phyloP scores from a whole-genome alignment of 2,113 vertebrate species.

The Oryzias javanicus region DNA sequence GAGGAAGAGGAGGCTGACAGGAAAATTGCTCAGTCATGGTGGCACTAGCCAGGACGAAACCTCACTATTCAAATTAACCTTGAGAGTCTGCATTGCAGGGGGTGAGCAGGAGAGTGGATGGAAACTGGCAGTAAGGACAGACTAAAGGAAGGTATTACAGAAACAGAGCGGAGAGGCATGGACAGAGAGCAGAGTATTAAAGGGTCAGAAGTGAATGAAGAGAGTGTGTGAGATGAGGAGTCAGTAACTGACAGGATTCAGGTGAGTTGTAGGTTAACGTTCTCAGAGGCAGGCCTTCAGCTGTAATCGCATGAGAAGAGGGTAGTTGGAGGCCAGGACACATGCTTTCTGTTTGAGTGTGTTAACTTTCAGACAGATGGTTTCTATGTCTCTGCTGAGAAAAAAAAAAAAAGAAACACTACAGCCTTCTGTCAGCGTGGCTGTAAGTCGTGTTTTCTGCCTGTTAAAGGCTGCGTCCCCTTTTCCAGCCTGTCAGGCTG shows the following conservation, averaged over 20 bases:
- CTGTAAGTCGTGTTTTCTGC: too few species aligned
- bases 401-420: too few species aligned
- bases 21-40: constrained; percentile 58
- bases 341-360: background rate
- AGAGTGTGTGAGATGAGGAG: constrained; percentile 24
- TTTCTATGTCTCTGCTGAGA: too few species aligned
- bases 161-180: constrained; percentile 16
- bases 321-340: background rate
- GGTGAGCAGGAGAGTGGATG: constrained; percentile 26
- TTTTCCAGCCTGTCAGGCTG: too few species aligned
- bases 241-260: constrained; percentile 6
- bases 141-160: constrained; percentile 26
- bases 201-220: constrained; percentile 9
- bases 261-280: background rate
- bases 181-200: constrained; percentile 5
- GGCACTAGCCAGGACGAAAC: constrained; percentile 55
- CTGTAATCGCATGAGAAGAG: background rate
- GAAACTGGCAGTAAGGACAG: constrained; percentile 19
- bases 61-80: constrained; percentile 77
- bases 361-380: too few species aligned
- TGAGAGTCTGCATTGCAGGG: constrained; percentile 75
- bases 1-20: constrained; percentile 23
- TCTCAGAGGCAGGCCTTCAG: constrained; percentile 1
- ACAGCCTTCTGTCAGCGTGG: too few species aligned
- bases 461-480: too few species aligned